Base-by-base conservation (phyloP, 2,797 vertebrate species). In the Pitangus sulphuratus region DNA sequence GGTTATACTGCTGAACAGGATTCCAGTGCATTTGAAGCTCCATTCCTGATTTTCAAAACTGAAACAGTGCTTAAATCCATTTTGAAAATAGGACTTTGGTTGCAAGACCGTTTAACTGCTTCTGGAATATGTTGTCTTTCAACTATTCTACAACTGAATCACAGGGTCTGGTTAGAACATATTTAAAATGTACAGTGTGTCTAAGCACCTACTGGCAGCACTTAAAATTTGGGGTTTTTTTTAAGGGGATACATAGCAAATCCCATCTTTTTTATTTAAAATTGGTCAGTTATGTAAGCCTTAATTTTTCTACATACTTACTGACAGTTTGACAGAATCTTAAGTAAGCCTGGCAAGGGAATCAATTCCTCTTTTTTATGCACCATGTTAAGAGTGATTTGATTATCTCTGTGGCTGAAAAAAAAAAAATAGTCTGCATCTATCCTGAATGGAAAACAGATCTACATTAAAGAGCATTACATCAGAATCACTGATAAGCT, bases 391-490 rank as follows among this genome's bases (percentile, higher is more conserved):
- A 90, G 72, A 95, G 90, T 83, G 74, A 97, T 97, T 97, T 96
- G 81, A 95, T 97, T 97, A 96, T 97, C 92, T 93, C 92, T 90
- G 53, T 88, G 92, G 78, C 90, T 97, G 79, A 13, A 54, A 76
- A 93, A 81, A 89, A 71, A 92, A 60, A 50, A 21, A 40, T 71
- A 92, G 66, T 90, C 95, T 97, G 94, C 95, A 94, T 98, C 95
- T 98, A 97, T 95, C 93, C 84, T 84, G 95, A 97, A 97, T 95
- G 97, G 96, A 94, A 98, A 98, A 95, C 97, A 97, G 96, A 96
- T 96, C 95, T 48, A 19, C 71, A 81, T 90, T 95, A 83, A 95
- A 91, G 80, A 96, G 79, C 84, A 97, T 97, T 89, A 94, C 97
- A 96, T 98, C 95, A 98, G 88, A 89, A 89, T 95, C 75, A 80